Evolutionary conservation across 2,113 vertebrate species (phyloP).

Genomic region (Oreochromis aureus): DNA sequence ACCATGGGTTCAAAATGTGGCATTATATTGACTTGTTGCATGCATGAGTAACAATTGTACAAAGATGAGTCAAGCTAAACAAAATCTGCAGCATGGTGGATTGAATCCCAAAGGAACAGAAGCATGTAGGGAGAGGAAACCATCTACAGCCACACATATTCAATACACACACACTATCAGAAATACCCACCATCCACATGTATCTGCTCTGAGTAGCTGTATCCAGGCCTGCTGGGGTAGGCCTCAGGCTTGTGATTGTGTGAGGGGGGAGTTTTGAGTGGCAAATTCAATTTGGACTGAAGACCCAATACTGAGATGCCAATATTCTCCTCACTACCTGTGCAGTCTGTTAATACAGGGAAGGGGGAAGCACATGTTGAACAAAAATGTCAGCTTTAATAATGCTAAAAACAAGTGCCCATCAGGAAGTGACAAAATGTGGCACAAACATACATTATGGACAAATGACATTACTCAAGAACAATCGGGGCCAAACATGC

Average conservation of each 20-base stretch:
- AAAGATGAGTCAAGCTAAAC: neutral
- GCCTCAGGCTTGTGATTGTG: conserved; percentile 72
- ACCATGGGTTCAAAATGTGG: neutral
- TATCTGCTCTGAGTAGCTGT: conserved; percentile 76
- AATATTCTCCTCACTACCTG: conserved; percentile 83
- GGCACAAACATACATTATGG: conserved; percentile 40
- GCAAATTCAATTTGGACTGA: conserved; percentile 77
- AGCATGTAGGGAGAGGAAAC: conserved; percentile 21
- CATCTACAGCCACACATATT: conserved; percentile 5
- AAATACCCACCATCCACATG: conserved; percentile 76
- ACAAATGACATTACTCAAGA: neutral
- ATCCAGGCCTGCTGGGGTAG: conserved; percentile 75
- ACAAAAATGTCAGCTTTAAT: conserved; percentile 51
- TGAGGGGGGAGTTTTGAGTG: conserved; percentile 74
- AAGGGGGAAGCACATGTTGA: conserved; percentile 61
- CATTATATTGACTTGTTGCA: neutral
- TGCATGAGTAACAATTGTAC: neutral
- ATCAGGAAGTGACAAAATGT: conserved; percentile 17
- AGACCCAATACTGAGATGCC: conserved; percentile 76
- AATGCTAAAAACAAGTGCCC: conserved; percentile 25
- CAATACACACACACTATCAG: neutral
- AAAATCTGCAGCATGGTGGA: conserved; percentile 17
- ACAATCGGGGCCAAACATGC: neutral
- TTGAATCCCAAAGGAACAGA: conserved; percentile 38
- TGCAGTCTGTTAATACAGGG: conserved; percentile 77